Evolutionary conservation across 2,888 invertebrate species (phyloP).

Genomic region (Antitype chi): DNA sequence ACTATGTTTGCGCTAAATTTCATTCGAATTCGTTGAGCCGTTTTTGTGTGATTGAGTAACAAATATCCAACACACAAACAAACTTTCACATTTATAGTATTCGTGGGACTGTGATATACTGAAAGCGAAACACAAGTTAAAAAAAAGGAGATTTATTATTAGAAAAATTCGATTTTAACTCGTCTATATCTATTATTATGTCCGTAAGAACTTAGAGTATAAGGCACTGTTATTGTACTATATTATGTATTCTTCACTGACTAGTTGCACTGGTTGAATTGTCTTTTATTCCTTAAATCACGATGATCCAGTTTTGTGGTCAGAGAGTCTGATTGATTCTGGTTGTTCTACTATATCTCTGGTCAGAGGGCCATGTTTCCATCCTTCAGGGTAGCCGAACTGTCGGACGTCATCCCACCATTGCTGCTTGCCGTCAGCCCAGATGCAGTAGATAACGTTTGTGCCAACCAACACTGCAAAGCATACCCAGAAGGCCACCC

Average conservation of each 20-base stretch:
- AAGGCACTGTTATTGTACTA: conserved; percentile 70
- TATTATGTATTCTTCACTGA: conserved; percentile 69
- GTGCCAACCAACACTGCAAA: conserved; percentile 92
- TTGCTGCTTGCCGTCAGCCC: conserved; percentile 93
- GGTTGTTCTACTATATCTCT: conserved; percentile 74
- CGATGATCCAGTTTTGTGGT: conserved; percentile 70
- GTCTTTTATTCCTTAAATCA: conserved; percentile 35
- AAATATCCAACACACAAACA: no score
- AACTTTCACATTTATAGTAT: no score
- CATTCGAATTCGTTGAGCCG: no score
- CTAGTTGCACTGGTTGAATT: conserved; percentile 72
- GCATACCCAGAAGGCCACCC: conserved; percentile 93
- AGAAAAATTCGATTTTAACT: conserved; percentile 54
- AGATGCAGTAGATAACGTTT: conserved; percentile 92
- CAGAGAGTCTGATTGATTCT: conserved; percentile 77
- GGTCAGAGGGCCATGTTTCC: conserved; percentile 83
- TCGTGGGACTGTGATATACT: not conserved
- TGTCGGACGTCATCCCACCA: conserved; percentile 92
- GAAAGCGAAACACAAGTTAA: conserved; percentile 12
- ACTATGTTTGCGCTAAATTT: no score
- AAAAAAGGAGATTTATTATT: conserved; percentile 57
- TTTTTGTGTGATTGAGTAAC: no score
- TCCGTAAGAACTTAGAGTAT: conserved; percentile 59
- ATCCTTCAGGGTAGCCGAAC: conserved; percentile 83
- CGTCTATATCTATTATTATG: conserved; percentile 54